A percentile compares a stretch with the other conserved stretches of the same genome.
phyloP scores from a whole-genome alignment of 2,888 invertebrate species.

The Zygaena filipendulae region DNA sequence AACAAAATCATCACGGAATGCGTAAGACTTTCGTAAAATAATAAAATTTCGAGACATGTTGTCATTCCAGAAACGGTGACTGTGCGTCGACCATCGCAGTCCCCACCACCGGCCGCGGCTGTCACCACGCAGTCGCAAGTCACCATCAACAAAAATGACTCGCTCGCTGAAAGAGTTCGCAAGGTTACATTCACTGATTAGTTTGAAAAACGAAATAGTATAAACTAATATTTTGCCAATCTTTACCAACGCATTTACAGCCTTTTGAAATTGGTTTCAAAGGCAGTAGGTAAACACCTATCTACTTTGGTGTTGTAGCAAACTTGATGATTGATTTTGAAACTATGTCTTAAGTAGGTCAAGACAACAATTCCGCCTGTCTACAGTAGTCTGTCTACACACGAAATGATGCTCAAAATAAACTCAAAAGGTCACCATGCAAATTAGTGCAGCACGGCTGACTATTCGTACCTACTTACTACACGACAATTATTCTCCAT shows the following conservation, averaged over 20 bases:
- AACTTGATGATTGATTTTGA: constrained; percentile 28
- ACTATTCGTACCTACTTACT: too few species aligned
- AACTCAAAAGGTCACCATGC: constrained; percentile 53
- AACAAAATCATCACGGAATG: too few species aligned
- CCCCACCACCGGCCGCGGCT: constrained; percentile 48
- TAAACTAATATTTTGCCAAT: too few species aligned
- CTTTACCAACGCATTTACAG: too few species aligned
- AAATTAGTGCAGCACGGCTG: constrained; percentile 37
- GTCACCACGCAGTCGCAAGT: constrained; percentile 51
- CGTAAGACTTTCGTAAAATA: too few species aligned
- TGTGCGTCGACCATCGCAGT: constrained; percentile 61
- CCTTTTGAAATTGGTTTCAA: constrained; percentile 2
- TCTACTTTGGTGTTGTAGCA: too few species aligned
- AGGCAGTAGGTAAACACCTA: too few species aligned
- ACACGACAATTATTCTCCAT: too few species aligned
- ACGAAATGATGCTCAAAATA: constrained; percentile 47
- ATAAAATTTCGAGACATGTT: too few species aligned
- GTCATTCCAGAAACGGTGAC: constrained; percentile 45
- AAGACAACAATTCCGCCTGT: constrained; percentile 33
- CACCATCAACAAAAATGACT: constrained; percentile 75
- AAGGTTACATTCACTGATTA: constrained; percentile 61
- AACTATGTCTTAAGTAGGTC: constrained; percentile 38
- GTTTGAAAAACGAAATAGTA: constrained; percentile 1
- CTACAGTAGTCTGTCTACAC: too few species aligned
- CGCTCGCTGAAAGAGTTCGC: constrained; percentile 74